Conservation (phyloP, 2,113 vertebrate species). For the Hemibagrus wyckioides region DNA sequence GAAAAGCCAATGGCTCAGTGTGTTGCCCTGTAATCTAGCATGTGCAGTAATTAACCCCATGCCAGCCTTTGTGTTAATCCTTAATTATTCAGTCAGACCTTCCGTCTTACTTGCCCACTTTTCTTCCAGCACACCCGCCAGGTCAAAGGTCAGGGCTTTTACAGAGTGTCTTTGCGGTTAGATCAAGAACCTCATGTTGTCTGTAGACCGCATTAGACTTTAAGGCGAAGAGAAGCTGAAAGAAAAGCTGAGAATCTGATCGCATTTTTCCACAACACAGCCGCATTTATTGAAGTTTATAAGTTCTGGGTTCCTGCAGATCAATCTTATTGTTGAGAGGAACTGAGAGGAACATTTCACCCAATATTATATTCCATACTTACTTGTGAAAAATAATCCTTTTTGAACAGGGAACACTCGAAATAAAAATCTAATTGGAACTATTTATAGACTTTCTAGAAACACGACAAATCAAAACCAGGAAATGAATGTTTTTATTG, state of each 20-base stretch:
- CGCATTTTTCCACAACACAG: neutral
- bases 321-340: neutral
- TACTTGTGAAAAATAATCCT: neutral
- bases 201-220: conserved; percentile 46
- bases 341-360: neutral
- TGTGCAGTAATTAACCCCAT: conserved; percentile 25
- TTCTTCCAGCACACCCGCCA: neutral
- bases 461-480: neutral
- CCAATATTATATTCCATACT: neutral
- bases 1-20: neutral
- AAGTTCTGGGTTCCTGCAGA: neutral
- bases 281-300: neutral
- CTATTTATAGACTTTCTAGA: conserved; percentile 9
- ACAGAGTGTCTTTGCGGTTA: conserved; percentile 3
- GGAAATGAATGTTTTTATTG: neutral
- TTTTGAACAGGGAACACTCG: neutral
- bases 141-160: conserved; percentile 29
- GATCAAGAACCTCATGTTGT: conserved; percentile 17
- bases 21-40: neutral
- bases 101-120: conserved; percentile 15
- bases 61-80: neutral
- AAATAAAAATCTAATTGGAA: neutral
- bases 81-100: conserved; percentile 46
- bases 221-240: conserved; percentile 29
- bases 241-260: conserved; percentile 23